Evolutionary conservation across 2,888 invertebrate genomes (phyloP).

Genomic region (Tenodera sinensis): DNA sequence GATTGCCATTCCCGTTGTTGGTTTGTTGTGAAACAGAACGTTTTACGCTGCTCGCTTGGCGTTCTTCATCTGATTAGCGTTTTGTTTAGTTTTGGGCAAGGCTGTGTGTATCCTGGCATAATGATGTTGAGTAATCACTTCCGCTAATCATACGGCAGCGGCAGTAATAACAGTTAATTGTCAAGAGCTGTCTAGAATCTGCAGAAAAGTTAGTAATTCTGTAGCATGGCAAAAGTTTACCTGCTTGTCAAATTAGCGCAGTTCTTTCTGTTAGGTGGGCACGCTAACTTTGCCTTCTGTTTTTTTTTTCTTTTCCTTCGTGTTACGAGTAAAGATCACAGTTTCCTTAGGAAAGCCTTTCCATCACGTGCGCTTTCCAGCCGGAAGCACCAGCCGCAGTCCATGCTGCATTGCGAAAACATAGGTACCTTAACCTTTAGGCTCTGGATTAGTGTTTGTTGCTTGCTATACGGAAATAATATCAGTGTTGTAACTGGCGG

Average conservation of each 20-base stretch:
- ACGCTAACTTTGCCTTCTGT: background rate
- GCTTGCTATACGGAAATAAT: no score
- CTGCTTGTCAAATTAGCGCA: background rate
- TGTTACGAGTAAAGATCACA: background rate
- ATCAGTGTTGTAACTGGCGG: no score
- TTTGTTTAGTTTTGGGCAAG: no score
- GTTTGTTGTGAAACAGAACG: no score
- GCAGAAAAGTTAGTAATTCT: background rate
- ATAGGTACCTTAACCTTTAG: no score
- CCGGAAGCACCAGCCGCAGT: background rate
- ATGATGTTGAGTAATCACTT: background rate
- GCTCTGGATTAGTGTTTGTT: no score
- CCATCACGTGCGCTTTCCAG: background rate
- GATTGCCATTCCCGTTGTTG: no score
- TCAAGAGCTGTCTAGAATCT: background rate
- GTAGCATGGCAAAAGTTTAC: background rate
- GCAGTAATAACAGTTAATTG: background rate
- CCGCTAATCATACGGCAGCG: background rate
- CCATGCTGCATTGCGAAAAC: background rate
- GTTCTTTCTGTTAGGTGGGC: background rate
- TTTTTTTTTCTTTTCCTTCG: background rate
- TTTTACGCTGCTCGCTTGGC: no score
- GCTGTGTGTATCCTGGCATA: background rate
- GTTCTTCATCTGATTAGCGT: no score
- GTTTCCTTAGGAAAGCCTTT: background rate